Conservation (phyloP, 2,113 vertebrate genomes). For the Rhodinocichla rosea region DNA sequence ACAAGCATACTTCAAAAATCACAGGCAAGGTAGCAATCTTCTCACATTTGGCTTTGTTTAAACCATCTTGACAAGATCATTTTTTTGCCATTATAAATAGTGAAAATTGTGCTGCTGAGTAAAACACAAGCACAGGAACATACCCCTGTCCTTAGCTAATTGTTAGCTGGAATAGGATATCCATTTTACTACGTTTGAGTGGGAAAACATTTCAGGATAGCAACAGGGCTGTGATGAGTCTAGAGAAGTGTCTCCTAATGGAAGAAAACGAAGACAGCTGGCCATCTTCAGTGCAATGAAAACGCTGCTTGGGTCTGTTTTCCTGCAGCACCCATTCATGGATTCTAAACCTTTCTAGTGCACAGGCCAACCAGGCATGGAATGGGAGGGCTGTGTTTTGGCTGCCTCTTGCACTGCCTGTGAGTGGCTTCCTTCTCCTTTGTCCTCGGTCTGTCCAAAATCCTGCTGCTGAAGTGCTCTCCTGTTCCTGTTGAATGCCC, state of each 20-base stretch:
- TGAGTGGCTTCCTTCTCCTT: not conserved
- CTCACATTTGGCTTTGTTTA: slow-evolving; percentile 28
- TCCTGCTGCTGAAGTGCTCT: not conserved
- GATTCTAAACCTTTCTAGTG: not conserved
- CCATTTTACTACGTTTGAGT: not conserved
- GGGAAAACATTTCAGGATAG: not conserved
- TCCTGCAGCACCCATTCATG: not conserved
- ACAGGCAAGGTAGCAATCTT: not conserved
- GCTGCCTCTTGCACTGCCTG: not conserved
- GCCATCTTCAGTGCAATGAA: not conserved
- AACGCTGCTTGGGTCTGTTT: not conserved
- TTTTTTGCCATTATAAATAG: slow-evolving; percentile 42
- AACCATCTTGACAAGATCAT: slow-evolving; percentile 23
- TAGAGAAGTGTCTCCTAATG: not conserved
- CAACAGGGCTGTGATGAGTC: not conserved
- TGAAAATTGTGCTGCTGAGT: not conserved
- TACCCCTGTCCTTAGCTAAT: not conserved
- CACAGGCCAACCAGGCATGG: not conserved
- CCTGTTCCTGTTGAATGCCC: not conserved
- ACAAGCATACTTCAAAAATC: not conserved
- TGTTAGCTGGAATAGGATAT: not conserved
- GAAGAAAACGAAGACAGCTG: not conserved
- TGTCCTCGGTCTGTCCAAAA: not conserved
- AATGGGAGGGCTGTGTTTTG: not conserved
- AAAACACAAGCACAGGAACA: not conserved